These are phyloP conservation scores for Phylloscopus collybita DNA, from an alignment of 2,797 vertebrate species.

Conservation along the genomic window DNA sequence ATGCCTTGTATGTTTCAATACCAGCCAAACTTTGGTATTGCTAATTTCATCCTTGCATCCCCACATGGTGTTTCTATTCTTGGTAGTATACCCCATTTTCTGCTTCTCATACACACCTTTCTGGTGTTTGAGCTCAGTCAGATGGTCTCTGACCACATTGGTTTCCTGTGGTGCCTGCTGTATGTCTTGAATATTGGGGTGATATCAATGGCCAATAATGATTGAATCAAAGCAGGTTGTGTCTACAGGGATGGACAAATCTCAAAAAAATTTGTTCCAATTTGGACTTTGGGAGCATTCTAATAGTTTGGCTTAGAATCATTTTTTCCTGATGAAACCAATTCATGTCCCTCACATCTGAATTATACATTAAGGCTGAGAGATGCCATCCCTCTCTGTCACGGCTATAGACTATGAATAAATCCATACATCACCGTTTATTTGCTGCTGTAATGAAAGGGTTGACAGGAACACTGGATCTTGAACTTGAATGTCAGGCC, in stretches of 20 bases:
- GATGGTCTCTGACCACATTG: background rate
- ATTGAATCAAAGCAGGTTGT: background rate
- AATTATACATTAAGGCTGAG: background rate
- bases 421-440: background rate
- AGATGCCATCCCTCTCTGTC: background rate
- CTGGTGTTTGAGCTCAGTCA: background rate
- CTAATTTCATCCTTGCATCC: background rate
- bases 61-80: background rate
- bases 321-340: background rate
- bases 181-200: background rate
- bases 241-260: background rate
- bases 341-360: background rate
- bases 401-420: background rate
- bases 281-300: background rate
- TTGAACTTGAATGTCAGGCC: background rate
- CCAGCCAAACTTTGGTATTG: background rate
- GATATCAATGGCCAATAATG: background rate
- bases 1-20: background rate
- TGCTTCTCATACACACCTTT: background rate
- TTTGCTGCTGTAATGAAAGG: background rate
- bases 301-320: background rate
- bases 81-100: background rate
- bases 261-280: accelerated
- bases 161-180: background rate
- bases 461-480: background rate